Evolutionary conservation across 2,113 vertebrate species (phyloP), one percentile per base, ranked within the genome.

Genomic region (Sorex araneus): DNA sequence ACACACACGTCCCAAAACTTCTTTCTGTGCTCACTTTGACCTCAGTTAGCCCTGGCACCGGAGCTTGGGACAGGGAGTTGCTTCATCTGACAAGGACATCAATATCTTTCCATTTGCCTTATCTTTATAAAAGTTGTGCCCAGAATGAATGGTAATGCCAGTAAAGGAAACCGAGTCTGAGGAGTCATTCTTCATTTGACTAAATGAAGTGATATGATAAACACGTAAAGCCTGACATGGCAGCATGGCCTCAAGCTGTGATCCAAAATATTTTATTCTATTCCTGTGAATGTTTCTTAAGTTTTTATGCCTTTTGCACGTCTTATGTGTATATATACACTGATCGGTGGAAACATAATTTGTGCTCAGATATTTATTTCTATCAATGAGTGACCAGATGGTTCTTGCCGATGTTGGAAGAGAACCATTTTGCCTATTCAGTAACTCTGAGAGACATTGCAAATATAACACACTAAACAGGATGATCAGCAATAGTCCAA

Each of bases 1-100:
- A 96, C 96, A 98, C 97, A 97, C 91, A 93, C 96, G 92, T 97
- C 98, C 97, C 97, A 82, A 94, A 97, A 95, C 78, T 89, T 95
- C 96, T 95, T 96, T 95, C 83, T 93, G 89, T 97, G 96, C 97
- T 98, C 98, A 97, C 34, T 97, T 93, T 97, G 98, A 98, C 97
- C 97, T 98, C 95, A 98, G 98, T 97, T 96, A 97, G 94, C 96
- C 82, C 94, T 98, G 84, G 97, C 97, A 96, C 97, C 97, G 98
- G 89, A 79, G 89, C 97, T 97, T 98, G 97, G 98, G 98, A 98
- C 98, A 98, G 98, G 99, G n/a, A n/a, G 99, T 98, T 97, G 97
- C 93, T 99, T 98, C 98, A 97, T 98, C 16, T 50, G 95, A 98
- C 97, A 96, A 98, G 98, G 98, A 98, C 98, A 98, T 98, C 98